Conservation (phyloP, 2,113 vertebrate species). For the Machaerirhynchus nigripectus region DNA sequence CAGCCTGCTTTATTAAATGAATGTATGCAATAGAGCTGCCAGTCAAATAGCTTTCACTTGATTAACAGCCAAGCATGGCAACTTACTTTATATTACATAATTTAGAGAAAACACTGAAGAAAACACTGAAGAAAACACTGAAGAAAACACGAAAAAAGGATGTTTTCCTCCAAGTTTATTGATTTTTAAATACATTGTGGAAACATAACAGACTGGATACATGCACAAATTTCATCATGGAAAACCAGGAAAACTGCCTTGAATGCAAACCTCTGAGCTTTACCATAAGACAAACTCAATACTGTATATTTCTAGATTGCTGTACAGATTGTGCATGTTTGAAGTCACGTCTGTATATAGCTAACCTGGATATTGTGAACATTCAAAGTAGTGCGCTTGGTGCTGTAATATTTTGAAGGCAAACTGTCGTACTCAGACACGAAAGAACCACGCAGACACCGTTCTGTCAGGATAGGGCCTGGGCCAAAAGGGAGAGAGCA, state of each 20-base stretch:
- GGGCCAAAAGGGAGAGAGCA: too few relatives aligned
- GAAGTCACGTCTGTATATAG: background rate
- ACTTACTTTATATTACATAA: background rate
- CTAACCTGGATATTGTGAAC: background rate
- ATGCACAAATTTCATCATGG: background rate
- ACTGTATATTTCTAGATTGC: background rate
- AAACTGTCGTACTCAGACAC: too few relatives aligned
- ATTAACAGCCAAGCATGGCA: background rate
- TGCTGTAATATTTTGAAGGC: background rate
- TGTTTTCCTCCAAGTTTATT: background rate
- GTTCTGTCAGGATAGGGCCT: too few relatives aligned
- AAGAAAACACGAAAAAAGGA: background rate
- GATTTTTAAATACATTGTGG: background rate
- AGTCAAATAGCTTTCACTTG: background rate
- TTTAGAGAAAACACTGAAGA: background rate
- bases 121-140: background rate
- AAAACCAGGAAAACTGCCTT: background rate
- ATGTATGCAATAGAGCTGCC: background rate
- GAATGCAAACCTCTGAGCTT: background rate
- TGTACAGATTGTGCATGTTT: background rate
- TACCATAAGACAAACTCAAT: background rate
- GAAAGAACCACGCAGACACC: too few relatives aligned
- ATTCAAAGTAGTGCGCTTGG: fast-evolving
- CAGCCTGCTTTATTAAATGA: background rate
- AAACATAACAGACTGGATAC: background rate